Evolutionary conservation across 2,113 vertebrate species (phyloP), one percentile per base, ranked within the genome.

Genomic region (Formicarius rufipectus): DNA sequence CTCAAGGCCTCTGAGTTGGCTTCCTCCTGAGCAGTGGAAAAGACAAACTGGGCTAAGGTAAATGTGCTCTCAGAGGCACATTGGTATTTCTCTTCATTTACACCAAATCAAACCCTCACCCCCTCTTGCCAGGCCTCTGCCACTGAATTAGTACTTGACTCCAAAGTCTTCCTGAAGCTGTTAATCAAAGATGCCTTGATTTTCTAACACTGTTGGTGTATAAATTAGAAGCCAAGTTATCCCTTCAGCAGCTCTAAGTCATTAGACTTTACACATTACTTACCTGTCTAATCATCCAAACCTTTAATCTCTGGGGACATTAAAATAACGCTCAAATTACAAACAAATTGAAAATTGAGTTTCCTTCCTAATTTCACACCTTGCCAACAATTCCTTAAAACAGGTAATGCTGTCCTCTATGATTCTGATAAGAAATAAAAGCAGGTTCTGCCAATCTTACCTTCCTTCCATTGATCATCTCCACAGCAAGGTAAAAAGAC

Each of bases 291-390:
- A 87, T 81, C 37, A 86, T 72, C 20, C n/a, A 76, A 13, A 12
- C 5, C 52, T 86, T 82, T 39, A 63, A 20, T 73, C 42, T 88
- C 47, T 81, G 21, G n/a, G 25, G 64, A 94, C 42, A 78, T 92
- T 78, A 67, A 95, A 95, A 92, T 90, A 83, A 87, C 80, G 55
- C 30, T 19, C 37, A 64, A 67, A 52, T 90, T 33, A 80, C 56
- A 59, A 66, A 24, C 71, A 84, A 95, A n/a, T n/a, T 58, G 35
- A 89, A 93, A 95, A 91, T 47, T 79, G 11, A 91, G 37, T 89
- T 80, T 89, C 50, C 64, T 87, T 93, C 31, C 25, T 86, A 77
- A 89, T 55, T 28, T 59, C 37, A 31, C 22, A 37, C 21, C 30
- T 87, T 58, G 19, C 68, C 72, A 87, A 42, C 50, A 85, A 77